phyloP scores from a whole-genome alignment of 2,888 invertebrate genomes.

The Philereme transversata region DNA sequence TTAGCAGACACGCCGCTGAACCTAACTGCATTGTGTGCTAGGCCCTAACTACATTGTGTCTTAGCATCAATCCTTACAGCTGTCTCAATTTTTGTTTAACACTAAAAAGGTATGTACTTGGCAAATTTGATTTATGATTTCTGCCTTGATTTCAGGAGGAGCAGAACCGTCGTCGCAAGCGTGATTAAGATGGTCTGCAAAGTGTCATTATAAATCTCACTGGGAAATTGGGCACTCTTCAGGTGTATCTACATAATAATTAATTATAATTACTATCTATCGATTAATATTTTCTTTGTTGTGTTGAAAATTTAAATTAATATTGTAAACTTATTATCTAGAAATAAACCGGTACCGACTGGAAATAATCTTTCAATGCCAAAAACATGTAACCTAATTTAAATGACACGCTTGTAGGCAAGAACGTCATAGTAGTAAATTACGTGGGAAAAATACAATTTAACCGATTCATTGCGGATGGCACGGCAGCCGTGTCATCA shows the following conservation, averaged over 20 bases:
- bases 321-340: slow-evolving; percentile 25
- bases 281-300: slow-evolving; percentile 28
- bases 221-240: slow-evolving; percentile 28
- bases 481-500: too few species aligned
- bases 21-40: too few species aligned
- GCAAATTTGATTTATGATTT: not conserved
- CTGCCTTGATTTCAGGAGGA: slow-evolving; percentile 68
- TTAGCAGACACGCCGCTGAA: too few species aligned
- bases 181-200: slow-evolving; percentile 59
- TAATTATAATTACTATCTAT: not conserved
- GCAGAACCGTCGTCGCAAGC: slow-evolving; percentile 78
- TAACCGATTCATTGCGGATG: too few species aligned
- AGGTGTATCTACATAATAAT: slow-evolving; percentile 14
- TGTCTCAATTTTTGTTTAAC: too few species aligned
- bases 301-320: slow-evolving; percentile 25
- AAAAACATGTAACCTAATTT: not conserved
- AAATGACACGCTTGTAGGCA: not conserved
- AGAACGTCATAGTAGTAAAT: slow-evolving; percentile 5
- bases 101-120: too few species aligned
- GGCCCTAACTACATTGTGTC: too few species aligned
- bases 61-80: too few species aligned
- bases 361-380: slow-evolving; percentile 41
- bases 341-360: slow-evolving; percentile 39
- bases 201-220: slow-evolving; percentile 2
- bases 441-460: not conserved